Conservation (phyloP, 2,888 invertebrate genomes). For the Lasioglossum morio region DNA sequence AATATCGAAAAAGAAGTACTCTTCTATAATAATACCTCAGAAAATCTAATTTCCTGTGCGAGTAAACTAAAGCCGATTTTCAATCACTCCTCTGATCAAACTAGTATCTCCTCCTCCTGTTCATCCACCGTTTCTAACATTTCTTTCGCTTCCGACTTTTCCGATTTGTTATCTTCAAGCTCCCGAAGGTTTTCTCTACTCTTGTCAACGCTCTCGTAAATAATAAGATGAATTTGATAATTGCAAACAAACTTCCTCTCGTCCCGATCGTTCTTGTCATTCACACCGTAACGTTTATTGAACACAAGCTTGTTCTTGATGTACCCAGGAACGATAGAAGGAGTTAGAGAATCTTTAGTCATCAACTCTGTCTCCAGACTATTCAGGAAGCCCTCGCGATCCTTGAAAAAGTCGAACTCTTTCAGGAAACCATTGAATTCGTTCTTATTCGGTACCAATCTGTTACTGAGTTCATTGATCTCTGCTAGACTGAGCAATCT, state of each 20-base stretch:
- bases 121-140: background rate
- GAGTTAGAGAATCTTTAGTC: constrained; percentile 33
- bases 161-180: constrained; percentile 41
- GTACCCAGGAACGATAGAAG: constrained; percentile 58
- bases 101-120: background rate
- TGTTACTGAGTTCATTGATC: constrained; percentile 63
- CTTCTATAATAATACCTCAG: background rate
- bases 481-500: constrained; percentile 69
- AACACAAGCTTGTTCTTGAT: constrained; percentile 67
- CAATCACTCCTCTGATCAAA: background rate
- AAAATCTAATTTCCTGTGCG: background rate
- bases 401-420: constrained; percentile 61
- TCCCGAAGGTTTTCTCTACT: constrained; percentile 57
- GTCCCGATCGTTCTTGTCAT: background rate
- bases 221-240: constrained; percentile 86
- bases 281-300: constrained; percentile 32
- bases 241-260: constrained; percentile 69
- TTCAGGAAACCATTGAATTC: constrained; percentile 71
- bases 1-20: background rate
- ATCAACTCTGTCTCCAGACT: constrained; percentile 61
- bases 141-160: background rate
- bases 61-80: background rate
- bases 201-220: constrained; percentile 84
- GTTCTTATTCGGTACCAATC: constrained; percentile 63
- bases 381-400: constrained; percentile 72